Evolutionary conservation across 2,797 vertebrate genomes (phyloP).

Genomic region (Enteromius fasciolatus): DNA sequence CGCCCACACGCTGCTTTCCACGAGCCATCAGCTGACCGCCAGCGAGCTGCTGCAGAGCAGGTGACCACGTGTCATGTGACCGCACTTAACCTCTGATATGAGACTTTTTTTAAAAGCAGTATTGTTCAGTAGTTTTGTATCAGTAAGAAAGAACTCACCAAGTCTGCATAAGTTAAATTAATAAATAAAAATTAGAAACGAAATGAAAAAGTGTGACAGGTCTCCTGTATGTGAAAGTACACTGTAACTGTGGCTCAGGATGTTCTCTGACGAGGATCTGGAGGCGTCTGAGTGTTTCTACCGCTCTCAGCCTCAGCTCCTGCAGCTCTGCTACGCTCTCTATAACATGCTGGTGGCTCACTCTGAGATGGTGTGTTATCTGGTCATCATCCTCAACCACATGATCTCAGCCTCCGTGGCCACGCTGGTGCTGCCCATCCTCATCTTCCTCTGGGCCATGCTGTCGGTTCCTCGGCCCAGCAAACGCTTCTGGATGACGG

Average conservation of each 20-base stretch:
- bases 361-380: conserved; percentile 89
- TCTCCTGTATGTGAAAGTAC: background rate
- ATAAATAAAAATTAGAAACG: background rate
- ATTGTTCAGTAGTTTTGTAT: too few relatives aligned
- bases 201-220: background rate
- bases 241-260: conserved; percentile 72
- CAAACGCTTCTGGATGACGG: conserved; percentile 97
- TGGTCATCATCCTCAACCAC: conserved; percentile 91
- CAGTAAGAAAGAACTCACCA: too few relatives aligned
- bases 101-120: too few relatives aligned
- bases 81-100: too few relatives aligned
- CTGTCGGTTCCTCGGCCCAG: conserved; percentile 92
- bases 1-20: conserved; percentile 74
- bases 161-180: too few relatives aligned
- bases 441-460: conserved; percentile 96
- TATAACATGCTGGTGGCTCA: conserved; percentile 92
- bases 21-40: conserved; percentile 89
- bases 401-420: conserved; percentile 93
- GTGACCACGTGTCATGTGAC: conserved; percentile 49
- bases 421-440: conserved; percentile 89
- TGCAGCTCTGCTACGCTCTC: conserved; percentile 89
- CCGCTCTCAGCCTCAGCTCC: conserved; percentile 83
- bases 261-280: conserved; percentile 88
- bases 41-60: conserved; percentile 92
- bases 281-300: conserved; percentile 92